phyloP scores from a whole-genome alignment of 2,113 vertebrate genomes.

The Morphnarchus princeps region DNA sequence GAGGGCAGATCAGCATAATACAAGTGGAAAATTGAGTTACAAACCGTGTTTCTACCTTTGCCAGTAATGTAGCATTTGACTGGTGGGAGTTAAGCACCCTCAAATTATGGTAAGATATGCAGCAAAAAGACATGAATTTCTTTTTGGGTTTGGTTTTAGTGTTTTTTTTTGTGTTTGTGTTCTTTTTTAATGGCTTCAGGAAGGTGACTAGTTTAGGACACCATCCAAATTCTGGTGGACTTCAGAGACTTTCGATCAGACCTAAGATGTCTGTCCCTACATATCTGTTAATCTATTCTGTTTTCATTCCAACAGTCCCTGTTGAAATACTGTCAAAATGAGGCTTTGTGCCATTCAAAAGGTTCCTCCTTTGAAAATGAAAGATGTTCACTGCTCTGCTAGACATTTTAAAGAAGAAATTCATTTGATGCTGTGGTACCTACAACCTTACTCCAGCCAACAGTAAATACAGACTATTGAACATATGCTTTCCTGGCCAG shows the following conservation, averaged over 20 bases:
- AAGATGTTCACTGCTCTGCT: background rate
- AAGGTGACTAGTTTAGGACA: background rate
- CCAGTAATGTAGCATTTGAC: background rate
- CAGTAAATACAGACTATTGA: background rate
- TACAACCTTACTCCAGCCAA: background rate
- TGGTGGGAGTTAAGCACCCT: background rate
- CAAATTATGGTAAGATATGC: background rate
- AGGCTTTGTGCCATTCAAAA: background rate
- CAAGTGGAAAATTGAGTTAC: background rate
- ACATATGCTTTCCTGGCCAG: constrained; percentile 29
- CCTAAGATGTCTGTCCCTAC: background rate
- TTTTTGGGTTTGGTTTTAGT: background rate
- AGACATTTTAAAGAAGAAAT: background rate
- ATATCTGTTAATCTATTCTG: background rate
- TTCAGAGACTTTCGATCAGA: background rate
- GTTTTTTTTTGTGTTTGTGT: fast-evolving
- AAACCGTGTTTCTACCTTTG: background rate
- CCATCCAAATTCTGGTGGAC: background rate
- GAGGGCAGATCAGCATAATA: background rate
- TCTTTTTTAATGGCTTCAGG: background rate
- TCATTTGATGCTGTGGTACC: background rate
- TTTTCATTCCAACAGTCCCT: background rate
- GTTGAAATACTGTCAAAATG: background rate
- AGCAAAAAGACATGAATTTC: background rate
- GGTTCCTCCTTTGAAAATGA: background rate